Evolutionary conservation across 2,888 invertebrate genomes (phyloP).

Genomic region (Drosophila kambysellisi): DNA sequence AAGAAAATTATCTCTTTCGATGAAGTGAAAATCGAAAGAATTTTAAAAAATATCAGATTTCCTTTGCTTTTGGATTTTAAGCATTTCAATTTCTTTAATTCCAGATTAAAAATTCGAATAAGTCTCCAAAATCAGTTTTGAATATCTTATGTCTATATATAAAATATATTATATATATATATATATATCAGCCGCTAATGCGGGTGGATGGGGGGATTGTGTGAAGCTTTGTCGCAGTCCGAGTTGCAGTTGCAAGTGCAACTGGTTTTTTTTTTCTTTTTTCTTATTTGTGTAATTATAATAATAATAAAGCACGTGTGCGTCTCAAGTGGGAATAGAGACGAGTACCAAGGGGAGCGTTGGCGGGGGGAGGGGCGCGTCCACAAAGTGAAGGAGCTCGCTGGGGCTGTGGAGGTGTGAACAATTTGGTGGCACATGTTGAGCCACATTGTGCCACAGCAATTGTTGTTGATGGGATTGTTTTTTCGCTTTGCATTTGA

Average conservation of each 20-base stretch:
- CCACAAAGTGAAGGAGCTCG: conserved; percentile 9
- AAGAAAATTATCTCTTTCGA: background rate
- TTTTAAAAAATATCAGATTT: background rate
- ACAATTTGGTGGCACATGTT: conserved; percentile 77
- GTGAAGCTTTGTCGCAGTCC: conserved; percentile 15
- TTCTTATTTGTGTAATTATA: conserved; percentile 69
- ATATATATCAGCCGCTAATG: background rate
- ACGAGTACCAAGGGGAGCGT: background rate
- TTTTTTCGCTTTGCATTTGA: conserved; percentile 50
- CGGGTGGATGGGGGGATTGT: background rate
- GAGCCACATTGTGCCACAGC: conserved; percentile 12
- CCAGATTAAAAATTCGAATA: background rate
- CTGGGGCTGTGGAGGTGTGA: conserved; percentile 65
- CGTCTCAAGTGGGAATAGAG: conserved; percentile 71
- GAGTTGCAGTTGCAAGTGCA: conserved; percentile 36
- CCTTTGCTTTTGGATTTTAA: background rate
- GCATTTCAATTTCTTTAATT: background rate
- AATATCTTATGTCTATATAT: background rate
- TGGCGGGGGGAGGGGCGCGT: background rate
- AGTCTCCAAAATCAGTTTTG: background rate
- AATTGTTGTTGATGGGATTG: conserved; percentile 40
- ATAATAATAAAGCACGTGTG: conserved; percentile 72
- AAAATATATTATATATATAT: background rate
- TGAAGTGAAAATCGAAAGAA: background rate
- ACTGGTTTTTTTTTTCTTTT: conserved; percentile 10